phyloP scores from a whole-genome alignment of 2,113 vertebrate genomes.

The Lepus timidus region DNA sequence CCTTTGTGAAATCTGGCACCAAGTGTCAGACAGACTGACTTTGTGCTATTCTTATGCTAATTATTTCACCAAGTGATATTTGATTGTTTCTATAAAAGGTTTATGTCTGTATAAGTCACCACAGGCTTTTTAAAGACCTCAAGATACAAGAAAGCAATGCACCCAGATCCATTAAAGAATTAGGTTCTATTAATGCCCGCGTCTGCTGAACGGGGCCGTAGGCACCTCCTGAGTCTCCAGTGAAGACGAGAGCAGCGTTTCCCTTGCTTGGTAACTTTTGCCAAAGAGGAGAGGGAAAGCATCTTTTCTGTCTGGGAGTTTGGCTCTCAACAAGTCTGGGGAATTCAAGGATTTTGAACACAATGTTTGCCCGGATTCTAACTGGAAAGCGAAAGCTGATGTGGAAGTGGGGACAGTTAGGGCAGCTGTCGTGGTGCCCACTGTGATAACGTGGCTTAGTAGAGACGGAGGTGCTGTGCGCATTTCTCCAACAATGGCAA shows the following conservation, averaged over 20 bases:
- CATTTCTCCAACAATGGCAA: background rate
- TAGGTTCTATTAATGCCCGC: conserved; percentile 37
- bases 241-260: accelerated
- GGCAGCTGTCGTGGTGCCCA: accelerated
- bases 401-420: background rate
- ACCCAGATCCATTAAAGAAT: conserved; percentile 83
- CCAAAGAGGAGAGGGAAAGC: background rate
- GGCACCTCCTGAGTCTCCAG: background rate
- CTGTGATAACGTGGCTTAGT: background rate
- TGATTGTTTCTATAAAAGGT: conserved; percentile 84
- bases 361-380: background rate
- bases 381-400: background rate
- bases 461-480: accelerated
- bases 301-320: background rate
- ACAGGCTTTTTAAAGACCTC: conserved; percentile 83
- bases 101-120: conserved; percentile 78
- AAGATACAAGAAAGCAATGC: conserved; percentile 69
- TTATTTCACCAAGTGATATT: conserved; percentile 84
- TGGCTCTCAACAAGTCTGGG: background rate
- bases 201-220: conserved; percentile 17
- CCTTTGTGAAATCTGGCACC: conserved; percentile 44
- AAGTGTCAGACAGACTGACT: conserved; percentile 73
- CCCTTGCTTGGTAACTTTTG: background rate
- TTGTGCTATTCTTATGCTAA: conserved; percentile 81
- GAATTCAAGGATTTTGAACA: conserved; percentile 17